A percentile compares a stretch with the other conserved stretches of the same genome.
Evolutionary conservation across 2,888 invertebrate genomes (phyloP).

Genomic region (Coremacera marginata): DNA sequence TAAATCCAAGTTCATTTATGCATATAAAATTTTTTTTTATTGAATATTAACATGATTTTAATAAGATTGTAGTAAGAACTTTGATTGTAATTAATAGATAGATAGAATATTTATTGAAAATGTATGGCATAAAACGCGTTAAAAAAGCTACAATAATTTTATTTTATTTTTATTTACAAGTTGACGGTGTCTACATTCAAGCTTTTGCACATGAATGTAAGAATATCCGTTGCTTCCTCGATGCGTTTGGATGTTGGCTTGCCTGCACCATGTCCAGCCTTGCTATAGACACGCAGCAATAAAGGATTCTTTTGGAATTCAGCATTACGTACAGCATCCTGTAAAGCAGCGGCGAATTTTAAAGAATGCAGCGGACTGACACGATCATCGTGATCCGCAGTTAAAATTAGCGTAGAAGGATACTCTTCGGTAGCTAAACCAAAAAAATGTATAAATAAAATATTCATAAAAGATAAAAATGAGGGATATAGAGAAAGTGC

Average conservation of each 20-base stretch:
- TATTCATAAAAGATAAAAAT: too few relatives aligned
- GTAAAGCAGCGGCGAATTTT: conserved; percentile 93
- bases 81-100: too few relatives aligned
- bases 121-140: background rate
- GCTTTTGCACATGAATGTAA: conserved; percentile 70
- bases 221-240: conserved; percentile 91
- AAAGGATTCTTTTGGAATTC: conserved; percentile 85
- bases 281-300: conserved; percentile 90
- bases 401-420: conserved; percentile 90
- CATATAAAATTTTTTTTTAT: background rate
- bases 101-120: background rate
- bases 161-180: conserved; percentile 51
- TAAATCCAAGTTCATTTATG: background rate
- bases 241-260: conserved; percentile 98
- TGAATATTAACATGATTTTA: background rate
- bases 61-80: too few relatives aligned
- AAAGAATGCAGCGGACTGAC: conserved; percentile 98
- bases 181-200: conserved; percentile 63
- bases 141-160: background rate
- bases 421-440: conserved; percentile 75
- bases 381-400: conserved; percentile 99
- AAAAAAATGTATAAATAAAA: background rate
- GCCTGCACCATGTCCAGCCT: conserved; percentile 97
- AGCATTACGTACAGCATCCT: conserved; percentile 77
- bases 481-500: too few relatives aligned